These are phyloP conservation scores for Dromiciops gliroides DNA, from an alignment of 2,113 vertebrate species.

Conservation along the genomic window DNA sequence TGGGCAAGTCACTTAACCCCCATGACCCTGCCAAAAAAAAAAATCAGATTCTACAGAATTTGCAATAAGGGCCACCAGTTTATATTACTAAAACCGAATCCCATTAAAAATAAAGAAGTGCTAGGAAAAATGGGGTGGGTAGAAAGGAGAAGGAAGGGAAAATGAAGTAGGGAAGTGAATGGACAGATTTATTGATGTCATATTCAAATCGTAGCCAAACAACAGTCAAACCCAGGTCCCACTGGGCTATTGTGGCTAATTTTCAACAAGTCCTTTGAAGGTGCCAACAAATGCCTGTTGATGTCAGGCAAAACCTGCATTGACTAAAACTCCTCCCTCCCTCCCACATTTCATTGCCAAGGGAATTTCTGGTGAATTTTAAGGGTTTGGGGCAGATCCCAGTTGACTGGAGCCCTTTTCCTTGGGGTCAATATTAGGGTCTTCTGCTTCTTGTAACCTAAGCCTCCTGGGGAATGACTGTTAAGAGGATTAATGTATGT, in stretches of 20 bases:
- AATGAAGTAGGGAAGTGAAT: not conserved
- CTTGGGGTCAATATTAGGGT: not conserved
- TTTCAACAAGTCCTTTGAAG: not conserved
- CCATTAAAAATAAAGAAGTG: slow-evolving; percentile 17
- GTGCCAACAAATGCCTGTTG: not conserved
- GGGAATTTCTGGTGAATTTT: not conserved
- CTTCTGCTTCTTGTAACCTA: not conserved
- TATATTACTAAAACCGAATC: not conserved
- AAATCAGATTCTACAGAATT: not conserved
- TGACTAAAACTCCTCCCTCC: not conserved
- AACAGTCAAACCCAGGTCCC: not conserved
- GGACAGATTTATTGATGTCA: not conserved
- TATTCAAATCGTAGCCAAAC: not conserved
- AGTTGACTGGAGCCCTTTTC: not conserved
- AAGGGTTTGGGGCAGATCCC: not conserved
- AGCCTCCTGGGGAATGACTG: not conserved
- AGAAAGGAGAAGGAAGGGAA: not conserved
- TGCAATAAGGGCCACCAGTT: not conserved
- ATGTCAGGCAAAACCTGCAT: not conserved
- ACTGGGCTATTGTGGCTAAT: not conserved
- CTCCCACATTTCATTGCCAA: not conserved
- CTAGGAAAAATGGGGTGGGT: not conserved
- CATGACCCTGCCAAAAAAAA: too few relatives aligned
- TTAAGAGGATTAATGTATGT: too few relatives aligned
- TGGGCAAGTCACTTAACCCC: too few relatives aligned